Evolutionary conservation across 1,140 invertebrate species (phyloP).

Genomic region (Drosophila athabasca): DNA sequence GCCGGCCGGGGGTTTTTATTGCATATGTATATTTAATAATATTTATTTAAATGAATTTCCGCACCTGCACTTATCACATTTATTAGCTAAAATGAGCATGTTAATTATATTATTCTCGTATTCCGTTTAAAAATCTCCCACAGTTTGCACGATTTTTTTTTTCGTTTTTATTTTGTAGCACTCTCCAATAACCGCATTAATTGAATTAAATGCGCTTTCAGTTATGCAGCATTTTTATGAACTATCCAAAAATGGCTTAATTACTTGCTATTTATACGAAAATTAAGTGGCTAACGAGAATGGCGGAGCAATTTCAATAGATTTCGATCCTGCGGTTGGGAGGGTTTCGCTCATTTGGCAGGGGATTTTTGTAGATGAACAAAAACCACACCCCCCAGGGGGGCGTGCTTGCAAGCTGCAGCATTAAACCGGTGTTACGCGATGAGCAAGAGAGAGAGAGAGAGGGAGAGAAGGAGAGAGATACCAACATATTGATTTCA

Average conservation of each 20-base stretch:
- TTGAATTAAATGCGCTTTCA: conserved; percentile 54
- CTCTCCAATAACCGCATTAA: conserved; percentile 34
- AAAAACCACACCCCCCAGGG: too few species aligned
- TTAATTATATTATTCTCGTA: conserved; percentile 34
- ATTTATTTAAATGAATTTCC: conserved; percentile 34
- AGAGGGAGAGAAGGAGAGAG: background rate
- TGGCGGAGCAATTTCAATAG: conserved; percentile 17
- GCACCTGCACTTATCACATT: conserved; percentile 41
- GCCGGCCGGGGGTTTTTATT: background rate
- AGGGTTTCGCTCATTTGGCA: too few species aligned
- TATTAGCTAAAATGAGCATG: conserved; percentile 71
- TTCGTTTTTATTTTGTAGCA: conserved; percentile 7
- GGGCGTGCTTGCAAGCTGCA: conserved; percentile 23
- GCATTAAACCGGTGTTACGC: conserved; percentile 48
- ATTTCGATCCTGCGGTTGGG: background rate
- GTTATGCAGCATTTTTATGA: conserved; percentile 54
- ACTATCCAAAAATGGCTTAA: conserved; percentile 73
- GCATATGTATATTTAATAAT: conserved; percentile 24
- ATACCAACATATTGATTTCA: conserved; percentile 72
- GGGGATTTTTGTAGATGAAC: too few species aligned
- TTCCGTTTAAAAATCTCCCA: conserved; percentile 22
- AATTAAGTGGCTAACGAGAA: conserved; percentile 44
- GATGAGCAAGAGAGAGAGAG: conserved; percentile 21
- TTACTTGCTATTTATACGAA: conserved; percentile 60
- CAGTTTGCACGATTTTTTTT: conserved; percentile 3